Percentiles rank a stretch among this genome's conserved stretches.
Evolutionary conservation across 2,113 vertebrate species (phyloP).

Genomic region (Eublepharis macularius): DNA sequence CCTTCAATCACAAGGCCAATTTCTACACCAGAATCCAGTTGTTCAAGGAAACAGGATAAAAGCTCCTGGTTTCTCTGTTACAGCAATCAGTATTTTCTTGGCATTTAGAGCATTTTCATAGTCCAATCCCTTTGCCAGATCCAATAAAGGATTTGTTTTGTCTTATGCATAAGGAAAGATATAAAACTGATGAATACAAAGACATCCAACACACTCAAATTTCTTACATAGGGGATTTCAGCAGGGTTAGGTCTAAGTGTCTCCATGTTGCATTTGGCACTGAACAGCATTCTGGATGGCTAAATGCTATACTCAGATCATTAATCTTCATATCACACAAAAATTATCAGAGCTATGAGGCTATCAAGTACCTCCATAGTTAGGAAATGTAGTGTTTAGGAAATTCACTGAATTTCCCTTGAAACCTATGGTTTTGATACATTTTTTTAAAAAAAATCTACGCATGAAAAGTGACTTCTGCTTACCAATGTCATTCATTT

Average conservation of each 20-base stretch:
- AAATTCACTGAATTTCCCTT: conserved; percentile 8
- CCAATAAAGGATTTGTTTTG: conserved; percentile 54
- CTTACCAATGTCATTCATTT: conserved; percentile 11
- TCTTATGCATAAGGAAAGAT: conserved; percentile 67
- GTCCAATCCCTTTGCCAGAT: conserved; percentile 65
- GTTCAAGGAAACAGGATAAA: conserved; percentile 55
- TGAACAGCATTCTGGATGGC: conserved; percentile 53
- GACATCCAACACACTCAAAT: conserved; percentile 57
- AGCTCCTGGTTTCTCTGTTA: conserved; percentile 66
- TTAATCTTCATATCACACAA: conserved; percentile 48
- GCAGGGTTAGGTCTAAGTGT: conserved; percentile 43
- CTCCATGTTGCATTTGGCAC: conserved; percentile 65
- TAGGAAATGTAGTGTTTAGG: not conserved
- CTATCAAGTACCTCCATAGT: conserved; percentile 36
- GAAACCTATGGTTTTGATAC: not conserved
- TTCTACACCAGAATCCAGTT: conserved; percentile 68
- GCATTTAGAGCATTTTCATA: conserved; percentile 53
- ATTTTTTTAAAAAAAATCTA: not conserved
- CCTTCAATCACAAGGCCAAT: conserved; percentile 47
- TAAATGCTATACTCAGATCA: conserved; percentile 58
- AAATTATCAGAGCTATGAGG: conserved; percentile 36
- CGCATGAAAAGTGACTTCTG: conserved; percentile 2
- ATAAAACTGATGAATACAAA: conserved; percentile 66
- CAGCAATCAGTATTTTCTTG: conserved; percentile 67
- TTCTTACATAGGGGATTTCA: conserved; percentile 60